phyloP scores from a whole-genome alignment of 2,888 invertebrate genomes.

The Tenthredo amoena region DNA sequence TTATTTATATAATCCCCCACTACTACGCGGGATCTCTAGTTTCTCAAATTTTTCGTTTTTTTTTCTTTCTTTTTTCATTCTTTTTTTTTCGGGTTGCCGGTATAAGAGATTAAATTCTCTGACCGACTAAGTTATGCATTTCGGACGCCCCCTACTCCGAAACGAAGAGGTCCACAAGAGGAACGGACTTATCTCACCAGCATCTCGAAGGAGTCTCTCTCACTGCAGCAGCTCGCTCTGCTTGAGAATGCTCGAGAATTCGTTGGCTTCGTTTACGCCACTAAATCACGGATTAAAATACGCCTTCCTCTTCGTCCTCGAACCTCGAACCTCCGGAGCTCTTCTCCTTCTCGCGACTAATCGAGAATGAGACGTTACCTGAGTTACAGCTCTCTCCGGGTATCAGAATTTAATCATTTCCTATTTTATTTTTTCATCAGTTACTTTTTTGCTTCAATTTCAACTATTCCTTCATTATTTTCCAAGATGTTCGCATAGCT shows the following conservation, averaged over 20 bases:
- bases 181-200: slow-evolving; percentile 43
- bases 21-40: background rate
- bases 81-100: background rate
- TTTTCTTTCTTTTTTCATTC: background rate
- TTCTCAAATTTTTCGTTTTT: background rate
- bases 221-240: background rate
- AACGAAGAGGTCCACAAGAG: slow-evolving; percentile 22
- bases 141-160: slow-evolving; percentile 66
- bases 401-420: background rate
- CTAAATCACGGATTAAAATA: slow-evolving; percentile 74
- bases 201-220: slow-evolving; percentile 16
- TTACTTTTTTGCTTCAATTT: too few species aligned
- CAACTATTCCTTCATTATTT: background rate
- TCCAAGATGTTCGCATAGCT: too few species aligned
- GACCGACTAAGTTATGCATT: slow-evolving; percentile 73
- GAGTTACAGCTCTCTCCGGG: too few species aligned
- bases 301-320: slow-evolving; percentile 57
- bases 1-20: slow-evolving; percentile 69
- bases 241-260: slow-evolving; percentile 50
- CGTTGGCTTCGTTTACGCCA: slow-evolving; percentile 62
- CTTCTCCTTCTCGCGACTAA: background rate
- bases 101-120: slow-evolving; percentile 70
- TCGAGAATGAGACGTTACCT: slow-evolving; percentile 36
- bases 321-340: slow-evolving; percentile 3
- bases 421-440: too few species aligned